Evolutionary conservation across 1,140 invertebrate genomes (phyloP).

Genomic region (Cepaea nemoralis): DNA sequence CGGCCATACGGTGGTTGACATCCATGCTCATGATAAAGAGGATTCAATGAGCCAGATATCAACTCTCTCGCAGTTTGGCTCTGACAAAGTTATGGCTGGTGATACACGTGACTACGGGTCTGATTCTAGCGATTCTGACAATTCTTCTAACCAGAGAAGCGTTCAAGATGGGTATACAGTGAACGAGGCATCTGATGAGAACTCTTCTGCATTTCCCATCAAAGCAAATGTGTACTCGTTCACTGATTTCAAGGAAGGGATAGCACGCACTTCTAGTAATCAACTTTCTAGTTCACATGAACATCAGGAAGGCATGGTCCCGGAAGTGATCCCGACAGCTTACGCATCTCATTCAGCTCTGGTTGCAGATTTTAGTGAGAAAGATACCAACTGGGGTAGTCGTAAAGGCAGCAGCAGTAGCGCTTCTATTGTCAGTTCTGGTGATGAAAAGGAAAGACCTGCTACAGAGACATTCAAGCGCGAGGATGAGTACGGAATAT

Average conservation of each 20-base stretch:
- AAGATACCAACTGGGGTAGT: neutral
- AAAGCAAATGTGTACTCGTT: too few species aligned
- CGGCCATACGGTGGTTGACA: neutral
- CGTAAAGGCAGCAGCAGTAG: neutral
- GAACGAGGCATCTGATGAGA: too few species aligned
- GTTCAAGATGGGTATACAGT: neutral
- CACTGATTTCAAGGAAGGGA: too few species aligned
- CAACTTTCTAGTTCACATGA: neutral
- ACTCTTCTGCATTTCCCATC: too few species aligned
- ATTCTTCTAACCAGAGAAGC: neutral
- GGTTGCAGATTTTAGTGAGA: neutral
- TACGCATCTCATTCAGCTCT: neutral
- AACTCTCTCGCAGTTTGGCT: neutral
- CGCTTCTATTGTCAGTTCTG: neutral
- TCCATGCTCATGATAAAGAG: neutral
- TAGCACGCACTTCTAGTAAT: too few species aligned
- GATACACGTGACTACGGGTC: neutral
- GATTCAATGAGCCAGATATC: neutral
- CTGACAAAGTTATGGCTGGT: neutral
- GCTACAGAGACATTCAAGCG: neutral
- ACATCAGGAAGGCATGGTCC: neutral
- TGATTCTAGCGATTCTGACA: neutral
- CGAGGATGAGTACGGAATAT: neutral
- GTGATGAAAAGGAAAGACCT: neutral
- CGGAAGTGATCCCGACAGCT: neutral